Base-by-base conservation (phyloP, 1,140 invertebrate genomes). In the Tetragnatha versicolor region DNA sequence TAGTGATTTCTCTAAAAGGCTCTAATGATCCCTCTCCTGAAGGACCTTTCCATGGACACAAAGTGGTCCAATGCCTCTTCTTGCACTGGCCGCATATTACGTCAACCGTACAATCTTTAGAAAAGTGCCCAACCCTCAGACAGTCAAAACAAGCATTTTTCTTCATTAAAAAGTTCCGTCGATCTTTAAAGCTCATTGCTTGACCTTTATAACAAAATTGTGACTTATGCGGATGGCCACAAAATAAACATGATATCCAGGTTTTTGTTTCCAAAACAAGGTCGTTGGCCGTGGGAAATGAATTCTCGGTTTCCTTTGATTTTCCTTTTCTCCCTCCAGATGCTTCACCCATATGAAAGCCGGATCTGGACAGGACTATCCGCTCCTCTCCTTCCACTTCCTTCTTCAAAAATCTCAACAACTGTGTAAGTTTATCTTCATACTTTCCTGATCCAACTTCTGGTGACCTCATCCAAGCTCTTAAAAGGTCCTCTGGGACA, bases 401-500 rank as follows among this genome's bases (percentile, higher is more conserved):
- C 4, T 7, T 14, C 61, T 78, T 58, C 0, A 85, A 37, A 72
- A 84, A 85, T 51, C 7, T 29, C 63, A 85, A 80, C 27, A 85
- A 33, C 1, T 73, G 27, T 0, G 39, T 61, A 2, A 83, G 70
- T 25, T 76, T 72, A 12, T 73, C 51, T 14, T 33, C 49, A 58
- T 72, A 72, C 1, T 33, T 27, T 29, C 14, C 3, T 29, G 58
- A 29, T 60, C n/a, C 55, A 17, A 9, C 51, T 22, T 31, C 61
- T n/a, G 47, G 45, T 63, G 33, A 51, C 17, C 82, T 45, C 33
- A 84, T 79, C 84, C 82, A 84, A 0, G 76, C 76, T 10, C 80
- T 45, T 35, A 86, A 70, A 17, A 82, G 49, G 0, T 84, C 82
- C 37, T 83, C 82, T 17, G 85, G 84, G 1, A 86, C 35, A 37